Evolutionary conservation across 2,113 vertebrate species (phyloP), one percentile per base, ranked within the genome.

Genomic region (Rhegmatorhina hoffmannsi): DNA sequence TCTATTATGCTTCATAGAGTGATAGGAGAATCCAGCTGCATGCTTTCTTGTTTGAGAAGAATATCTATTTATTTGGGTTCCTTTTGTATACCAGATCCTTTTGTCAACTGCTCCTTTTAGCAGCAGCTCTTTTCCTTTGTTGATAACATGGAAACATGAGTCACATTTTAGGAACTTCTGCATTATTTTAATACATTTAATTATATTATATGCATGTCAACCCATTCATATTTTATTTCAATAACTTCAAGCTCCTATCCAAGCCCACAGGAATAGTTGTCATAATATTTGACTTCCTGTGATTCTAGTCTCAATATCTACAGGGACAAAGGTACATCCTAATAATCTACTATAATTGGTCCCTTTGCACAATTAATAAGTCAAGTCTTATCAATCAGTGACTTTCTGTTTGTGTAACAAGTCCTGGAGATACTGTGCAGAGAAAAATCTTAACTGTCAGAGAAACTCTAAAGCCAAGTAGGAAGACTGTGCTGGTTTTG

Each of bases 221-320:
- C 38, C 19, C 85, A 84, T 81, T 88, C 81, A 87, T 90, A 94
- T 96, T 95, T 90, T 89, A 87, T 96, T 94, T 74, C 40, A 87
- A 63, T 77, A 96, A 81, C 79, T 84, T 76, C 56, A 94, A 87
- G 49, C 28, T 93, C 73, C 69, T 76, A 96, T 85, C 43, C 43
- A 92, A 96, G 58, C 86, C 88, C 76, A 78, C 56, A 93, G 78
- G 76, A 95, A 86, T 91, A 93, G 62, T 75, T 91, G 59, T 59
- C 95, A 96, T 76, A 94, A 95, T 95, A 94, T 95, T 94, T 92
- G 78, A 58, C 67, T 95, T 95, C 24, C 67, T 95, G 59, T 76
- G 80, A 78, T 94, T 92, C 67, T 43, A 90, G 44, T 53, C 24
- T 58, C 50, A 91, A 68, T 58, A 83, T 76, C 85, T 96, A 80